Base-by-base conservation (phyloP, 2,888 invertebrate genomes). In the Caenorhabditis japonica region DNA sequence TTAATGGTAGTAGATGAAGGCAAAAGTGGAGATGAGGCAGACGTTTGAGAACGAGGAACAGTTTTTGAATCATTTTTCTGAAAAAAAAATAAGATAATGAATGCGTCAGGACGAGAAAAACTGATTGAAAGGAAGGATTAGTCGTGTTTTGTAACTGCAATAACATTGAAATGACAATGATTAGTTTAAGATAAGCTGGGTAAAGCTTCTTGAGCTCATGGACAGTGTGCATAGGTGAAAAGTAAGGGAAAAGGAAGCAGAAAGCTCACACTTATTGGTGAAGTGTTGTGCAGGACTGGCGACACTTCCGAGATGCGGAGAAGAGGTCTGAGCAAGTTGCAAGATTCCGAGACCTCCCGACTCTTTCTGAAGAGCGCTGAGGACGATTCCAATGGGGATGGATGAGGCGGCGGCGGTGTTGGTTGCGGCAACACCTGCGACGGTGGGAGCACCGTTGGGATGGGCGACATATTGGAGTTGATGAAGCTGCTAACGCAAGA, bases 401-500 rank as follows among this genome's bases (percentile, higher is more conserved):
- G 56, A 47, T 30, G 30, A 30, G 30, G 30, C 7, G 51, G 56
- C 41, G 17, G 56, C 30, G 49, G 66, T 19, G 66, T 49, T 41
- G 43, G 23, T 23, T 10, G 30, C 5, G 30, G n/a, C n/a, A 55
- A 64, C 64, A 64, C 64, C 55, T 46, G 64, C n/a, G n/a, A n/a
- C n/a, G n/a, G n/a, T 34, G 55, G 64, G 10, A 55, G 34, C 64
- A 64, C 64, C 47, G 64, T 55, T 49, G 55, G 66, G 36, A 25
- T 51, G 21, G 66, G 66, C 49, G 66, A 66, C 66, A 66, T 66
- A 56, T 56, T 66, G 66, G 56, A 66, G 66, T 66, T 66, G 66
- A 56, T 66, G 66, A 66, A 66, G 66, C 66, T 66, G 66, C 66
- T 56, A 66, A 66, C 66, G 66, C 66, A 66, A 66, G 66, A 66